Conservation (phyloP, 2,888 invertebrate genomes). For the Caenorhabditis virilis region DNA sequence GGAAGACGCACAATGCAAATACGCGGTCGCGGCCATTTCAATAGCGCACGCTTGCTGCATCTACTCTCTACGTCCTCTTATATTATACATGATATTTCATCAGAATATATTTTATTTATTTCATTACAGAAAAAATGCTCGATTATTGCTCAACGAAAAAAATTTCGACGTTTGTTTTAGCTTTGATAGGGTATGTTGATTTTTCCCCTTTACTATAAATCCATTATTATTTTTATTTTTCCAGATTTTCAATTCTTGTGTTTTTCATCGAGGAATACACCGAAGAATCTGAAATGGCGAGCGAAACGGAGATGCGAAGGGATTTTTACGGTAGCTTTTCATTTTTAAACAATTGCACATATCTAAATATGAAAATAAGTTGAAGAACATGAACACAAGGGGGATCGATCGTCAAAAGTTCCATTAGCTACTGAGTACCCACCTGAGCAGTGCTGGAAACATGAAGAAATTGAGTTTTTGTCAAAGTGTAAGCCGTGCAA, state of each 20-base stretch:
- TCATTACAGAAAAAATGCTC: slow-evolving; percentile 7
- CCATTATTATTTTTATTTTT: neutral
- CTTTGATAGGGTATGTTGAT: slow-evolving; percentile 39
- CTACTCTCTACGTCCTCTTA: too few relatives aligned
- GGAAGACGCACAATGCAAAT: too few relatives aligned
- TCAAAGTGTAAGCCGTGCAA: slow-evolving; percentile 35
- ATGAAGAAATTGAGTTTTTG: slow-evolving; percentile 33
- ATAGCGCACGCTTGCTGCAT: neutral
- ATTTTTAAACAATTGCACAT: too few relatives aligned
- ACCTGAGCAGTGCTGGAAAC: slow-evolving; percentile 42
- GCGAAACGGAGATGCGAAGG: slow-evolving; percentile 33
- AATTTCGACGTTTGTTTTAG: slow-evolving; percentile 44
- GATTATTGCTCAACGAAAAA: slow-evolving; percentile 37
- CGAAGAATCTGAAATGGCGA: slow-evolving; percentile 39
- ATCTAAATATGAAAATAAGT: too few relatives aligned
- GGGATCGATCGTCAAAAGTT: too few relatives aligned
- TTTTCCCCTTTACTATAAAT: neutral
- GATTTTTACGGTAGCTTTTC: slow-evolving; percentile 24
- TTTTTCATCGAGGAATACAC: slow-evolving; percentile 52
- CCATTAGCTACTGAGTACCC: slow-evolving; percentile 15
- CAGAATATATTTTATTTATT: too few relatives aligned
- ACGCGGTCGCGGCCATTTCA: slow-evolving; percentile 1
- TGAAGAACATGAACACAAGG: too few relatives aligned
- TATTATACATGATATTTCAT: too few relatives aligned
- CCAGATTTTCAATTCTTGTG: slow-evolving; percentile 44